Base-by-base conservation (phyloP, 2,888 invertebrate species). In the Spodoptera littoralis region DNA sequence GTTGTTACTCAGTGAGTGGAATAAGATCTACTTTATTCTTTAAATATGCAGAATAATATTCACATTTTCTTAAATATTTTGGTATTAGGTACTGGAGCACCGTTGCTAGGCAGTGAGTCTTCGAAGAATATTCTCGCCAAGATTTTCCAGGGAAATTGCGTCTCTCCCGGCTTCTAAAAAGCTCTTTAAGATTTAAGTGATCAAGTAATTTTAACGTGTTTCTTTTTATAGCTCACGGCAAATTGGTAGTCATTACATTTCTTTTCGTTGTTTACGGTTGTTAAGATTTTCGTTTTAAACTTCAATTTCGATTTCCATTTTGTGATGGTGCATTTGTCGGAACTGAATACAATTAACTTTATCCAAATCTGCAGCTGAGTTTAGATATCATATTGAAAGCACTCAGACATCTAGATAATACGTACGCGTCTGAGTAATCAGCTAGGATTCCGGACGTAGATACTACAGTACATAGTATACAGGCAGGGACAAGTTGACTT, bases 111-210 rank as follows among this genome's bases (percentile, higher is more conserved):
- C 60, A 64, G 36, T 47, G 44, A 50, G 48, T 61, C 68, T 71
- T 83, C 72, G 80, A 81, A 84, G 76, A 70, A 70, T 57, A 57
- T 54, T 64, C 59, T 60, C 62, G 65, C 56, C 59, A 68, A 73
- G 65, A 62, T 62, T 66, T 79, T 72, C 56, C 60, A 58, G 59
- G 65, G 60, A 79, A 83, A 82, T 79, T 75, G 73, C 68, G 75
- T 58, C 68, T 70, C 69, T 65, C 64, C 59, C 42, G 48, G 12
- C 44, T 62, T 65, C 49, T 70, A 66, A 71, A 66, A 71, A 68
- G 69, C 60, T 64, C 52, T 73, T 76, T 59, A 66, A 57, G 62
- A 62, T 74, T 72, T 58, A 66, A 73, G 62, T 56, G 69, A 75
- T 68, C 61, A 61, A 70, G 66, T 58, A 57, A 69, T 65, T 68